Evolutionary conservation across 2,797 vertebrate species (phyloP), one percentile per base, ranked within the genome.

Genomic region (Hybognathus amarus): DNA sequence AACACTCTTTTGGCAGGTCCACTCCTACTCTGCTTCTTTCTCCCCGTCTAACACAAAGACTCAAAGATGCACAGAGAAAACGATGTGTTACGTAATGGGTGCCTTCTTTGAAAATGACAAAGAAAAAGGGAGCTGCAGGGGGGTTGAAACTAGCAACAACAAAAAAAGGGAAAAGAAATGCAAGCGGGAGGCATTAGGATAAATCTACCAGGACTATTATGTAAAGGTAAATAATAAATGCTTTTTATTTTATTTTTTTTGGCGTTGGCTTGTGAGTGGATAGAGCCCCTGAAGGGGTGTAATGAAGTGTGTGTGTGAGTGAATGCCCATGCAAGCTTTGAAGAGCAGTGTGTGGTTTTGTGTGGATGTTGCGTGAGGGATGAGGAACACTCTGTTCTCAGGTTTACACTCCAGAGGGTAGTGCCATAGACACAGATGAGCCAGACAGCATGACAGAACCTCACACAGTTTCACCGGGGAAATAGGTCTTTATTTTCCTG

Each of bases 341-440:
- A 67, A 68, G 17, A 56, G 11, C 36, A 67, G 36, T 76, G 81
- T 83, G 80, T 82, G 64, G 68, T 30, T 78, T 69, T 71, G 66
- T 38, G 75, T 71, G 52, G 56, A 24, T 83, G 63, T 67, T 78
- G 56, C 30, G 56, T 69, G 77, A 83, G 38, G 11, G 64, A 47
- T 61, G 50, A 79, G 66, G 54, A 80, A 85, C 83, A 85, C 50
- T 36, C 38, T 85, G 80, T 83, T 85, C 80, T 80, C 50, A 9
- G n/a, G 47, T 77, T 79, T 69, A 66, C 86, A 82, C 52, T 79
- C 79, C 61, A 75, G 50, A 79, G 50, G 42, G 63, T 67, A 71
- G 20, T 54, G 52, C 40, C 71, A 76, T 61, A 75, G 45, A 67
- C 47, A 47, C 52, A 77, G 63, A 75, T 71, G 61, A 80, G 76